These are phyloP conservation scores for Leptinotarsa peninsularis DNA, from an alignment of 2,888 invertebrate genomes.

Conservation along the genomic window DNA sequence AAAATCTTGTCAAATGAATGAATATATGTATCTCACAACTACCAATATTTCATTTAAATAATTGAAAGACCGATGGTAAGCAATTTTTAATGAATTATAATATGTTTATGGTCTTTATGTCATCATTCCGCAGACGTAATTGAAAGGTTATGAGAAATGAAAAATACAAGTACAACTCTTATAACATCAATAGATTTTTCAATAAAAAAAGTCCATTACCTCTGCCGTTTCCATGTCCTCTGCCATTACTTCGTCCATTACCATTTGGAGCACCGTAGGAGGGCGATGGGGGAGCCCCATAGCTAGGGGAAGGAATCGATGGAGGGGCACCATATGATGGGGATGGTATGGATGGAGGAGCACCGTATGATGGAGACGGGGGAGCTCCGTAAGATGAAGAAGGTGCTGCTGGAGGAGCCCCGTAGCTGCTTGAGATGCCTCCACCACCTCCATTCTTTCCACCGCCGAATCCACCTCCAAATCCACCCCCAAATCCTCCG, in stretches of 20 bases:
- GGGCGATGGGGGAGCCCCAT: slow-evolving; percentile 56
- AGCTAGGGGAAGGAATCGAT: slow-evolving; percentile 52
- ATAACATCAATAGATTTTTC: too few relatives aligned
- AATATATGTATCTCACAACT: too few relatives aligned
- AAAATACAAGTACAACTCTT: too few relatives aligned
- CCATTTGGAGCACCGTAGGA: slow-evolving; percentile 61
- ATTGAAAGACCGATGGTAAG: too few relatives aligned
- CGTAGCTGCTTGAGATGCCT: slow-evolving; percentile 54
- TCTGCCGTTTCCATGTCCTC: slow-evolving; percentile 35
- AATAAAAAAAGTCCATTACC: slow-evolving; percentile 4
- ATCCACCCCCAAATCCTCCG: slow-evolving; percentile 40
- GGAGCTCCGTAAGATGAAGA: slow-evolving; percentile 60
- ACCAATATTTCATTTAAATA: too few relatives aligned
- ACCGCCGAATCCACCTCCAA: slow-evolving; percentile 43
- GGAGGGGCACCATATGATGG: slow-evolving; percentile 60
- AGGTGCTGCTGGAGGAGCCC: slow-evolving; percentile 56
- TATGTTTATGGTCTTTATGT: too few relatives aligned
- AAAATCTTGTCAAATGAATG: too few relatives aligned
- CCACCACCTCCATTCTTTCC: slow-evolving; percentile 41
- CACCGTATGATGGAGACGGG: slow-evolving; percentile 58
- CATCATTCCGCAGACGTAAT: too few relatives aligned
- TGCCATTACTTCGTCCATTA: slow-evolving; percentile 11
- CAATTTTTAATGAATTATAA: too few relatives aligned
- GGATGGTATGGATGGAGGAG: slow-evolving; percentile 54
- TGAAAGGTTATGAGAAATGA: too few relatives aligned